Conservation (phyloP, 2,888 invertebrate genomes). For the Abscondita cerata region DNA sequence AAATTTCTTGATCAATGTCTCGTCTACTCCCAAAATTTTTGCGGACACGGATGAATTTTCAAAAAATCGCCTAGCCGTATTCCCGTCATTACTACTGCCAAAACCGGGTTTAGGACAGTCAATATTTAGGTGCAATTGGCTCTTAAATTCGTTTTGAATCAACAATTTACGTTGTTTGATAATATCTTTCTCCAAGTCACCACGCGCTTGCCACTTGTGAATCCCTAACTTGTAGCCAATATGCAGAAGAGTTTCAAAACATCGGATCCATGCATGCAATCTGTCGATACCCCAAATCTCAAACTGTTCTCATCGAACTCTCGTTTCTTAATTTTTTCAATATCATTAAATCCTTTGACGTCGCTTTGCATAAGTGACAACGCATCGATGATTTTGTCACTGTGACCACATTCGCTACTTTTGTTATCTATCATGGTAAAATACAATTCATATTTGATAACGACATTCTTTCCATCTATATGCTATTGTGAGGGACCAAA, state of each 20-base stretch:
- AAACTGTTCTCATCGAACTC: background rate
- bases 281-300: background rate
- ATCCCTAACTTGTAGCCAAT: conserved; percentile 32
- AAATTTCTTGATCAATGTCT: conserved; percentile 24
- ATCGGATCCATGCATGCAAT: conserved; percentile 35
- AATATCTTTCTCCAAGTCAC: conserved; percentile 17
- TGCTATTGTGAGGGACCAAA: background rate
- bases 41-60: conserved; percentile 21
- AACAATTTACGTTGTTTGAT: background rate
- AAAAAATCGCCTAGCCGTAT: conserved; percentile 29
- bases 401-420: no score
- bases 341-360: background rate
- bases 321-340: background rate
- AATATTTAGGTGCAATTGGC: no score
- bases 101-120: conserved; percentile 30
- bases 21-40: conserved; percentile 22
- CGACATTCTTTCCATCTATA: background rate
- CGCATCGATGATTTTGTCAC: background rate
- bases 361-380: background rate
- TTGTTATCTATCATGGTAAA: no score
- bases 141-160: conserved; percentile 17
- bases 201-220: background rate
- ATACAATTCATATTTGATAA: no score
- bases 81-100: conserved; percentile 33
- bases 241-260: conserved; percentile 42